Evolutionary conservation across 2,888 invertebrate genomes (phyloP), one percentile per base, ranked within the genome.

Genomic region (Cremastobaeus sp.): DNA sequence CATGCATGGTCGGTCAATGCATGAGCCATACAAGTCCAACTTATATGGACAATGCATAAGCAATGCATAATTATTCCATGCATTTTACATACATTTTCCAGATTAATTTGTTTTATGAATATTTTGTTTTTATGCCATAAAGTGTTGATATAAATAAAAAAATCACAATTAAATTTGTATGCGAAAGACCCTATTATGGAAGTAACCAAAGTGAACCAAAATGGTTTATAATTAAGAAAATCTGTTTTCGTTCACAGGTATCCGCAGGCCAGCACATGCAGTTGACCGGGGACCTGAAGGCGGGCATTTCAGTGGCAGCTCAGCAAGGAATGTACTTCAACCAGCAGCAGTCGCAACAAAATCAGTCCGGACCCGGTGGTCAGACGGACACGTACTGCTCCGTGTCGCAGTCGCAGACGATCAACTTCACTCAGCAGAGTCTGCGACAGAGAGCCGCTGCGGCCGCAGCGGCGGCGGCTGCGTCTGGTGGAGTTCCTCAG

Each of bases 221-320:
- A 30, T 30, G 30, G 30, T 34, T 17, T 39, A 39, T n/a, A n/a
- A 39, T 18, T 39, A n/a, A n/a, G n/a, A n/a, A n/a, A n/a, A n/a
- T 18, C 4, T 34, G 11, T 20, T 41, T 21, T 0, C 12, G 3
- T 17, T 57, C 30, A 18, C 87, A 95, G 95, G 95, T 95, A 80
- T 94, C 95, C 1, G 94, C 95, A 79, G 95, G 95, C 21, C 96
- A 96, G 88, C 95, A 95, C 84, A 92, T 95, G 90, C 93, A 94
- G 88, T 90, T 94, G 79, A 92, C 92, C 81, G 92, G 93, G 77
- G 93, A 92, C 78, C 89, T 93, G 79, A 92, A 92, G 84, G 91
- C 92, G 80, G 93, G 92, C 72, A 93, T 95, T 50, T 93, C 94
- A 1, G 93, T 95, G 64, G 94, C 94, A n/a, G 92, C 94, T 20